Evolutionary conservation across 2,888 invertebrate genomes (phyloP), one percentile per base, ranked within the genome.

Genomic region (Isoperla grammatica): DNA sequence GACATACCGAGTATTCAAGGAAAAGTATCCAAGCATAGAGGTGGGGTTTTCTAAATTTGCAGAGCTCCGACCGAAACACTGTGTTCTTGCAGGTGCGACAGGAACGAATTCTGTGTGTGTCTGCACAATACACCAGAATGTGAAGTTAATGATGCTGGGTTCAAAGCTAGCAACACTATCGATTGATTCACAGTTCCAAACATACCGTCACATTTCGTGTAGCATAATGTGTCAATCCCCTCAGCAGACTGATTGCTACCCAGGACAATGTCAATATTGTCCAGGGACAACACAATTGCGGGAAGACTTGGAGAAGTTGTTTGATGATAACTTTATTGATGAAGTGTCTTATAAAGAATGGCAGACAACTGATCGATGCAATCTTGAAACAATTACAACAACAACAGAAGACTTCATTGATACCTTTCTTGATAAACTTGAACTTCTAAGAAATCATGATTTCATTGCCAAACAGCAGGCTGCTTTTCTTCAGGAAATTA

Each of bases 11-110:
- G n/a, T 55, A n/a, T 61, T 57, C 22, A 61, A 57, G 22, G 40
- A 23, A 39, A 57, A 56, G 17, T n/a, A 17, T 23, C 43, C 37
- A 22, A 20, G 35, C 39, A 6, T 50, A 23, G 46, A 61, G 29
- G 23, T 57, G 4, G 56, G 57, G 11, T 61, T 57, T 39, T 60
- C 60, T n/a, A 60, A 60, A 43, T 60, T 60, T 23, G 55, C 56
- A 20, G 59, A 56, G 23, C 17, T 59, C 12, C 45, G 59, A 12
- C 59, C 59, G 12, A 59, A 59, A 42, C 37, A 40, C 42, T 56
- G 55, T 43, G 39, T 59, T 56, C 12, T 59, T 2, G 43, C 59
- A 23, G 60, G 56, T 45, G 45, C 45, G n/a, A 15, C 45, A 17
- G 45, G 45, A 11, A 40, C 40, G n/a, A 4, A 40, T 12, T 12